Conservation (phyloP, 2,797 vertebrate genomes). For the Natrix natrix region DNA sequence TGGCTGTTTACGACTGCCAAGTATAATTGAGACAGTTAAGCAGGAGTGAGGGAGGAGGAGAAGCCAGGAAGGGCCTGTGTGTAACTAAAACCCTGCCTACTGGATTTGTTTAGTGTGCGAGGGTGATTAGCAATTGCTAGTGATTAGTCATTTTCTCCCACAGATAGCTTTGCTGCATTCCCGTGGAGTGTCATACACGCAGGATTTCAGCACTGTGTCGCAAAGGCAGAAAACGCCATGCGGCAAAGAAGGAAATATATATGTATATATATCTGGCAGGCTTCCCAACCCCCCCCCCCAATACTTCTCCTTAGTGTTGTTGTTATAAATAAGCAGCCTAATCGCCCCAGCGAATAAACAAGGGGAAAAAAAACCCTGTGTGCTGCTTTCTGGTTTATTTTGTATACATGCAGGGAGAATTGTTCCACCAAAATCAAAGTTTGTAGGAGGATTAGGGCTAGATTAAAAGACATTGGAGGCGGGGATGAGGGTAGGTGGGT, state of each 20-base stretch:
- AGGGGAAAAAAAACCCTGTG: background rate
- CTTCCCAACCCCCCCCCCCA: background rate
- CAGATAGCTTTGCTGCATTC: constrained; percentile 71
- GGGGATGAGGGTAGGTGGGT: too few species aligned
- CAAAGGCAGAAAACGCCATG: constrained; percentile 49
- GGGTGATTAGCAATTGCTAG: constrained; percentile 73
- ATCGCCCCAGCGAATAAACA: constrained; percentile 49
- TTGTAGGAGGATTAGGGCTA: background rate
- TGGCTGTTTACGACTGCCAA: constrained; percentile 59
- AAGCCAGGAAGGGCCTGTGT: constrained; percentile 37
- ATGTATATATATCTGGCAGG: constrained; percentile 38
- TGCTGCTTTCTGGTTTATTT: constrained; percentile 44
- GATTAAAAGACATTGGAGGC: background rate
- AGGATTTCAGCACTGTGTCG: constrained; percentile 49
- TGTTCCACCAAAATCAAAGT: constrained; percentile 1
- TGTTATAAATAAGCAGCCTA: constrained; percentile 46
- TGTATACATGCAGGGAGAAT: constrained; percentile 32
- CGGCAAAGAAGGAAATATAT: constrained; percentile 46
- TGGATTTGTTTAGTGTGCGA: constrained; percentile 72
- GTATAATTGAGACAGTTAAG: background rate
- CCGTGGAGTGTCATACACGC: constrained; percentile 56
- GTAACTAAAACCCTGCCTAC: constrained; percentile 67
- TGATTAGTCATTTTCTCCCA: constrained; percentile 74
- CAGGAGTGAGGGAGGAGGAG: background rate
- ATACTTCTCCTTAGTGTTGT: constrained; percentile 14